Conservation (phyloP, 2,888 invertebrate species). For the Trachelus stipa region DNA sequence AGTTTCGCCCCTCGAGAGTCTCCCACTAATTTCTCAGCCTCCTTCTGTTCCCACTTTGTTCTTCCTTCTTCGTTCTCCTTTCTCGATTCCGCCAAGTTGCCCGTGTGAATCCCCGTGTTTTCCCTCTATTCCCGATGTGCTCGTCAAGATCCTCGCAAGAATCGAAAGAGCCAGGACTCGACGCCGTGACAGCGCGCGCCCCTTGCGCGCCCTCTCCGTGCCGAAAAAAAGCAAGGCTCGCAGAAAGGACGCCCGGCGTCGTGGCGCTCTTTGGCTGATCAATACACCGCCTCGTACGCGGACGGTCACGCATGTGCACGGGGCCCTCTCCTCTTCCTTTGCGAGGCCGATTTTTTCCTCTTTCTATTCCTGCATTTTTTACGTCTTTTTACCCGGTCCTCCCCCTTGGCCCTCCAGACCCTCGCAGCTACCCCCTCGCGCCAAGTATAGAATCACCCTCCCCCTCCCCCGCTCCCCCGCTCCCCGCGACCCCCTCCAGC, state of each 20-base stretch:
- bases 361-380: conserved; percentile 59
- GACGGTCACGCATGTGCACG: conserved; percentile 66
- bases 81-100: conserved; percentile 19
- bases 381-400: conserved; percentile 43
- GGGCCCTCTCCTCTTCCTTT: conserved; percentile 47
- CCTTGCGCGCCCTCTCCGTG: conserved; percentile 30
- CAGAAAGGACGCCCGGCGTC: conserved; percentile 66
- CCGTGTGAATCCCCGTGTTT: no score
- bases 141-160: no score
- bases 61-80: background rate
- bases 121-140: no score
- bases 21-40: conserved; percentile 13
- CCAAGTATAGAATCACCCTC: conserved; percentile 2
- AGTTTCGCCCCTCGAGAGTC: conserved; percentile 23
- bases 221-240: conserved; percentile 65
- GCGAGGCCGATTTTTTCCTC: conserved; percentile 55
- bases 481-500: conserved; percentile 27
- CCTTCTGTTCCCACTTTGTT: conserved; percentile 6
- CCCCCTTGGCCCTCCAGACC: conserved; percentile 18
- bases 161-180: background rate
- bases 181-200: conserved; percentile 1
- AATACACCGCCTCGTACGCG: conserved; percentile 66
- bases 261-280: conserved; percentile 67
- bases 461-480: background rate
- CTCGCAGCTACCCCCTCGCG: conserved; percentile 8